A percentile compares a stretch with the other conserved stretches of the same genome.
Conservation (phyloP, 2,113 vertebrate species). For the Mellivora capensis region DNA sequence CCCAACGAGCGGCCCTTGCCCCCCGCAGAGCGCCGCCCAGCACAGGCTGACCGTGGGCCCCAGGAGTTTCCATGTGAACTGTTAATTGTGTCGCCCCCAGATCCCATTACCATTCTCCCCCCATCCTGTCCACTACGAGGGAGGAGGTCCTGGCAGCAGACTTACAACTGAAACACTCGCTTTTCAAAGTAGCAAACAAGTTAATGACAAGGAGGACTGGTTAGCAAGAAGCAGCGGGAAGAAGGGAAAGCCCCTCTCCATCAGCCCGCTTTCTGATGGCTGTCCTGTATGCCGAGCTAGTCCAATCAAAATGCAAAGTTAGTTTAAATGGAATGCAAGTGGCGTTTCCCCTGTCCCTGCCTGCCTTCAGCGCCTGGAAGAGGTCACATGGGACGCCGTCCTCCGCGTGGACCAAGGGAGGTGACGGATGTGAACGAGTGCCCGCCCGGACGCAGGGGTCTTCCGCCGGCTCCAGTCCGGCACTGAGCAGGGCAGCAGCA, state of each 20-base stretch:
- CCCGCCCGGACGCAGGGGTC: rapidly evolving
- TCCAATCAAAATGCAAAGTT: neutral
- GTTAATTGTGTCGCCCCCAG: slow-evolving; percentile 56
- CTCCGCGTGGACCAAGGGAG: neutral
- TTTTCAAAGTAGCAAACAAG: slow-evolving; percentile 47
- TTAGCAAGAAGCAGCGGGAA: slow-evolving; percentile 56
- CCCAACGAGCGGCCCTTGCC: slow-evolving; percentile 58
- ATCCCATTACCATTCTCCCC: slow-evolving; percentile 54
- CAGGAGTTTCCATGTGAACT: slow-evolving; percentile 72
- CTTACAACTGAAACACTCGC: slow-evolving; percentile 48
- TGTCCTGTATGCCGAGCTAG: neutral
- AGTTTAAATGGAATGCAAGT: neutral
- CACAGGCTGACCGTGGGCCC: neutral
- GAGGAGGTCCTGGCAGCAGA: slow-evolving; percentile 54
- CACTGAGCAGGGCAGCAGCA: rapidly evolving
- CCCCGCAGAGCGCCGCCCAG: neutral
- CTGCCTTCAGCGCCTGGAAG: neutral
- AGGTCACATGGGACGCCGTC: no score
- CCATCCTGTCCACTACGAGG: neutral
- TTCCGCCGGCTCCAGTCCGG: neutral
- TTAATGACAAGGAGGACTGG: slow-evolving; percentile 59
- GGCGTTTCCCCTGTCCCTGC: neutral
- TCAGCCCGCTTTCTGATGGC: neutral
- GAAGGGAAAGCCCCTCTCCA: neutral
- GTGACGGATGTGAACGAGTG: rapidly evolving